Base-by-base conservation (phyloP, 2,797 vertebrate species). In the Leptatherina wallacei region DNA sequence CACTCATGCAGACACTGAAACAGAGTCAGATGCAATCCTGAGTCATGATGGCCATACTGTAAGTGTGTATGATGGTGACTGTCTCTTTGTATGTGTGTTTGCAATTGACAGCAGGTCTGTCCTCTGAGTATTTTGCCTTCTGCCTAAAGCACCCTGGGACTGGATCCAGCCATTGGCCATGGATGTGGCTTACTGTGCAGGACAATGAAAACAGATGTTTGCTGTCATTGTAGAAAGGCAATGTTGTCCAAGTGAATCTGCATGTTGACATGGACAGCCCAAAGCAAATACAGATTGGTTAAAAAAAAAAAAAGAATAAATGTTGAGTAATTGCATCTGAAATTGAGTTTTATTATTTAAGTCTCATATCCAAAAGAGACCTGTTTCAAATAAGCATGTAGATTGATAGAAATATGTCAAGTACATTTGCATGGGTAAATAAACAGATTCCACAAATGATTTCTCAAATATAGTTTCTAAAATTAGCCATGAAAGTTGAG, bases 181-280 rank as follows among this genome's bases (percentile, higher is more conserved):
- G 73, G 80, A 68, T 47, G 68, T 68, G 77, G 81, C 62, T 82
- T 83, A 84, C 57, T 80, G 69, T 65, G 65, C 63, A 47, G 24
- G 6, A 82, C 75, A 87, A 83, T 79, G 69, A 69, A 84, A 88
- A 84, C 85, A 84, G 77, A 85, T 89, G 81, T 86, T 84, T 76
- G 56, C 82, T 77, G 80, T 73, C 64, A 61, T 57, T 59, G 76
- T 73, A 56, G 66, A 68, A 38, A 67, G 56, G 64, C 65, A 51
- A 35, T 3, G 9, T 36, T 60, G 65, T 69, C 51, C 24, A 58
- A 70, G 60, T 70, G 40, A 47, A 66, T 82, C 72, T 60, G 59
- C 33, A 35, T 67, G 57, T 56, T 68, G 59, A 71, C 6, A 20
- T 3, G 16, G 16, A 38, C 20, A 38, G 30, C 30, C 51, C 52